Conservation (phyloP, 2,797 vertebrate species). For the Sebastes baramenuke region DNA sequence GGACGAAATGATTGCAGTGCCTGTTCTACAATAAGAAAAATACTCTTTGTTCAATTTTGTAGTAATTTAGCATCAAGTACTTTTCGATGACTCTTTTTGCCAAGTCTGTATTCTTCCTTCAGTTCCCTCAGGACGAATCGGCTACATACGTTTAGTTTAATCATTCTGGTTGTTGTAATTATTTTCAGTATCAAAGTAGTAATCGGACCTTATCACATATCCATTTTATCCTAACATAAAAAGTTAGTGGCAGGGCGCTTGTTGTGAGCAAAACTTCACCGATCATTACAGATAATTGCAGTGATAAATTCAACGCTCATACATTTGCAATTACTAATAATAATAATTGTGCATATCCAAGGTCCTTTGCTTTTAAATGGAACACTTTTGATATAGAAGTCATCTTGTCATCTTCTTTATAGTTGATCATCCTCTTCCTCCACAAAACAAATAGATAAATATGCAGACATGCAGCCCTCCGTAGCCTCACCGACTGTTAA, state of each 20-base stretch:
- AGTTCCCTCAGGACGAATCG: neutral
- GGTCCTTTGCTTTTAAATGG: neutral
- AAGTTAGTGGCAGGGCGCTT: neutral
- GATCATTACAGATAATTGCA: neutral
- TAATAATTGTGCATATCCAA: neutral
- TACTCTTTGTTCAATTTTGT: neutral
- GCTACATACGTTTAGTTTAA: neutral
- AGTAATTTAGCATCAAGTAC: neutral
- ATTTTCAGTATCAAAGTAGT: neutral
- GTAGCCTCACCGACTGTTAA: constrained; percentile 15
- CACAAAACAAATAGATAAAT: neutral
- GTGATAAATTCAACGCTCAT: neutral
- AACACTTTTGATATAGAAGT: neutral
- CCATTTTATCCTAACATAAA: neutral
- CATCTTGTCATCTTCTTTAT: neutral
- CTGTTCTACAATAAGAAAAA: neutral
- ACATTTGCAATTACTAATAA: neutral
- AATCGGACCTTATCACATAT: neutral
- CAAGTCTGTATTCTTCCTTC: neutral
- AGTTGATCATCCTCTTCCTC: neutral
- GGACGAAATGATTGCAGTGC: neutral
- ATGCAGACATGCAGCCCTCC: neutral
- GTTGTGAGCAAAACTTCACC: neutral
- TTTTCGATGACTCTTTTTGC: neutral
- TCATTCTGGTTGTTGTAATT: neutral